Evolutionary conservation across 2,797 vertebrate species (phyloP).

Genomic region (Semotilus atromaculatus): DNA sequence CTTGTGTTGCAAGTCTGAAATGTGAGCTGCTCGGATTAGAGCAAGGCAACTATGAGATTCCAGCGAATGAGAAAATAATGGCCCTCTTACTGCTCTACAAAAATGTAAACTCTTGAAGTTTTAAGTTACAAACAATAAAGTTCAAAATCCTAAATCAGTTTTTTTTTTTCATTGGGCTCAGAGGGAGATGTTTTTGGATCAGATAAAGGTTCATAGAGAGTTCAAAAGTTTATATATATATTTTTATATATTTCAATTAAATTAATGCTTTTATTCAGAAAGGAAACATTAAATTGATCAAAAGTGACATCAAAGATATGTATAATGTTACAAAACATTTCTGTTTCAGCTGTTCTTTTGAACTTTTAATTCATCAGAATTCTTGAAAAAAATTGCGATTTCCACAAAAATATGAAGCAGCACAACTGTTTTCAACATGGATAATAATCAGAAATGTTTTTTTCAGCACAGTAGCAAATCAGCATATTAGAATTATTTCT

Average conservation of each 20-base stretch:
- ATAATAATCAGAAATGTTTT: background rate
- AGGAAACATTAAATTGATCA: background rate
- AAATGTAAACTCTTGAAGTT: constrained; percentile 23
- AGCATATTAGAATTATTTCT: background rate
- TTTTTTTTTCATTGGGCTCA: background rate
- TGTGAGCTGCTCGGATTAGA: background rate
- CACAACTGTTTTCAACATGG: too few species aligned
- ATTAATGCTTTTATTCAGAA: background rate
- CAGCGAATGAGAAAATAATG: background rate
- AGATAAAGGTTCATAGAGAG: background rate
- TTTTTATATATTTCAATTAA: too few species aligned
- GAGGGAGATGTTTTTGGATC: background rate
- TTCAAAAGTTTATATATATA: background rate
- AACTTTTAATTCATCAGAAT: background rate
- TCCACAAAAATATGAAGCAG: background rate
- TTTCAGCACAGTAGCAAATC: background rate
- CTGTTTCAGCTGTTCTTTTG: background rate
- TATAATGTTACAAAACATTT: background rate
- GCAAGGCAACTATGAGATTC: background rate
- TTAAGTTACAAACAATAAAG: background rate
- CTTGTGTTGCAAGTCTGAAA: constrained; percentile 27
- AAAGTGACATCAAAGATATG: background rate
- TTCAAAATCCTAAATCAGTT: background rate
- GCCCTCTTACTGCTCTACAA: background rate
- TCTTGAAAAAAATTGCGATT: background rate